phyloP scores from a whole-genome alignment of 2,888 invertebrate species.

The Lypha dubia region DNA sequence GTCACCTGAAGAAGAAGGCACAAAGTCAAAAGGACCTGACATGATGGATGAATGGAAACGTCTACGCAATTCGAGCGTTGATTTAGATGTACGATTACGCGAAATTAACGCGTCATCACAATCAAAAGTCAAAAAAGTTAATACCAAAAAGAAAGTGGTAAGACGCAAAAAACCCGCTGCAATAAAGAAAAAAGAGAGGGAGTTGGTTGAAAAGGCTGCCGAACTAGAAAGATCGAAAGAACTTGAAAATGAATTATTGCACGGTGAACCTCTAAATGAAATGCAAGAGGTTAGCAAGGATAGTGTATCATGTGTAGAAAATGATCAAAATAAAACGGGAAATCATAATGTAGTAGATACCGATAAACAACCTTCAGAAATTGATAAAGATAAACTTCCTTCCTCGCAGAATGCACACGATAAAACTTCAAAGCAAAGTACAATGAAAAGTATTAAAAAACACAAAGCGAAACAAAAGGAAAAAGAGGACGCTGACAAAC shows the following conservation, averaged over 20 bases:
- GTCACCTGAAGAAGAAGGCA: background rate
- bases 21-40: constrained; percentile 39
- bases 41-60: constrained; percentile 78
- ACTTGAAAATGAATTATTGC: background rate
- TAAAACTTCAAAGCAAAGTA: background rate
- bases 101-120: constrained; percentile 77
- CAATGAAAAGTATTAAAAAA: constrained; percentile 1
- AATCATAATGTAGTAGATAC: constrained; percentile 17
- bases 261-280: background rate
- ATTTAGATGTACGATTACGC: constrained; percentile 81
- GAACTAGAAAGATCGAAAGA: constrained; percentile 49
- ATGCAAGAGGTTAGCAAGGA: background rate
- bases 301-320: background rate
- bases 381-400: constrained; percentile 63
- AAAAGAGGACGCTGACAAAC: background rate
- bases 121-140: constrained; percentile 58
- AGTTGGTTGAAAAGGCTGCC: constrained; percentile 59
- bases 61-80: constrained; percentile 74
- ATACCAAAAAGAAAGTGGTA: constrained; percentile 68
- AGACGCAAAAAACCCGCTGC: constrained; percentile 69
- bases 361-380: constrained; percentile 2
- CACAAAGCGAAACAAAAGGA: constrained; percentile 1
- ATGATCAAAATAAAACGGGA: constrained; percentile 23
- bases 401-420: constrained; percentile 75
- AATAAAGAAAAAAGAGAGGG: constrained; percentile 67